phyloP scores from a whole-genome alignment of 2,888 invertebrate genomes.

The Chrysomela aeneicollis region DNA sequence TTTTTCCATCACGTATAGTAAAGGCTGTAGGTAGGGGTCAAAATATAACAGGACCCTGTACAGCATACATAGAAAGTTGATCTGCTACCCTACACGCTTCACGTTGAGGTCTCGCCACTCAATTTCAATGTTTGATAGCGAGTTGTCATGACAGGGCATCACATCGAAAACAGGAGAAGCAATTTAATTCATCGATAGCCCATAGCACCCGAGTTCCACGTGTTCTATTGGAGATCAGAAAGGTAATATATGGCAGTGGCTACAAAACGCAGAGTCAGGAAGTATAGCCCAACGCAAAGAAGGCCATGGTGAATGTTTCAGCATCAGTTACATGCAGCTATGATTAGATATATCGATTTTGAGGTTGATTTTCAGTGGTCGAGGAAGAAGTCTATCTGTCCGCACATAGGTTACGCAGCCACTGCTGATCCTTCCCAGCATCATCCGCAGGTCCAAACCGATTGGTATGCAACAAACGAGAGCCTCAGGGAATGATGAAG shows the following conservation, averaged over 20 bases:
- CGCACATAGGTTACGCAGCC: conserved; percentile 13
- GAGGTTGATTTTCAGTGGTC: too few species aligned
- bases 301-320: too few species aligned
- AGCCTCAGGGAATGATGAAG: conserved; percentile 19
- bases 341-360: too few species aligned
- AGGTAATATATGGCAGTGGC: neutral
- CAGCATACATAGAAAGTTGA: too few species aligned
- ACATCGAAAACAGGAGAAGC: neutral
- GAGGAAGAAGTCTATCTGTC: neutral
- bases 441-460: neutral
- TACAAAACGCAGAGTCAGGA: neutral
- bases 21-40: too few species aligned
- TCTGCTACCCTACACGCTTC: too few species aligned
- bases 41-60: too few species aligned
- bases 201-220: conserved; percentile 1
- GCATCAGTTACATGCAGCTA: too few species aligned
- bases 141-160: conserved; percentile 6
- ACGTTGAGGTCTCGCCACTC: neutral
- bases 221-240: neutral
- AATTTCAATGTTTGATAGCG: conserved; percentile 6
- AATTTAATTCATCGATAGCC: conserved; percentile 25
- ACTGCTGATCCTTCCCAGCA: conserved; percentile 5
- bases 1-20: too few species aligned
- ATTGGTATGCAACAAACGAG: conserved; percentile 26
- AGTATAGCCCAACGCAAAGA: too few species aligned